phyloP scores from a whole-genome alignment of 2,113 vertebrate species.

The Eretmochelys imbricata region DNA sequence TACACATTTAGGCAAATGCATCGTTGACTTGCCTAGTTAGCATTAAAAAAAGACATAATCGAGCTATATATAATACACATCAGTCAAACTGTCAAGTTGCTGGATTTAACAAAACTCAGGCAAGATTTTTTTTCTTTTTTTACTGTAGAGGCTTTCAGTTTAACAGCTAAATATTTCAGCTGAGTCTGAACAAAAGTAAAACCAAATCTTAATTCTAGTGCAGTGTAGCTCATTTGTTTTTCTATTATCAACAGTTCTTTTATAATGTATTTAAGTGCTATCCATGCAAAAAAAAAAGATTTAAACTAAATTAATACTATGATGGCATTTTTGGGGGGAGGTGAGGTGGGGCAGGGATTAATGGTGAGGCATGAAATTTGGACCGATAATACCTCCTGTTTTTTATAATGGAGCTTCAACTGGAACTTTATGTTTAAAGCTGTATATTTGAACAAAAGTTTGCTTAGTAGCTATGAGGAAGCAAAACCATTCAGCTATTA shows the following conservation, averaged over 20 bases:
- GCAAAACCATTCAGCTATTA: slow-evolving; percentile 64
- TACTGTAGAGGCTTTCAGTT: slow-evolving; percentile 75
- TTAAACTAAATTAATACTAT: slow-evolving; percentile 46
- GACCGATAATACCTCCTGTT: slow-evolving; percentile 49
- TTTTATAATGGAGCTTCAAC: slow-evolving; percentile 58
- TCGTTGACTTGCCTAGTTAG: slow-evolving; percentile 83
- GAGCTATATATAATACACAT: slow-evolving; percentile 84
- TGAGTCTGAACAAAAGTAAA: slow-evolving; percentile 70
- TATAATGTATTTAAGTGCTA: slow-evolving; percentile 73
- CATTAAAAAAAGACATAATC: slow-evolving; percentile 87
- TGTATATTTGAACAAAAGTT: slow-evolving; percentile 63
- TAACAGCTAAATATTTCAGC: slow-evolving; percentile 79
- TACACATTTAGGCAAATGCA: slow-evolving; percentile 77
- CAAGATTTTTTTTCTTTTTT: slow-evolving; percentile 63
- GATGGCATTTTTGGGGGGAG: slow-evolving; percentile 35
- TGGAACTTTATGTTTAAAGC: slow-evolving; percentile 51
- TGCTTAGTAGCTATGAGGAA: slow-evolving; percentile 61
- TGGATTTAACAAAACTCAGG: slow-evolving; percentile 81
- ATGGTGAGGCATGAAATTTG: slow-evolving; percentile 30
- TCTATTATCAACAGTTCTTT: slow-evolving; percentile 66
- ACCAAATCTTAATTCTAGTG: slow-evolving; percentile 72
- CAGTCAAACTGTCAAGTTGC: slow-evolving; percentile 82
- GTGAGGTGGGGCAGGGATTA: neutral
- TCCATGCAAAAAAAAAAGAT: slow-evolving; percentile 59
- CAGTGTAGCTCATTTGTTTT: slow-evolving; percentile 64